These are phyloP conservation scores for Babylonia areolata DNA, from an alignment of 1,140 invertebrate genomes.

Conservation along the genomic window DNA sequence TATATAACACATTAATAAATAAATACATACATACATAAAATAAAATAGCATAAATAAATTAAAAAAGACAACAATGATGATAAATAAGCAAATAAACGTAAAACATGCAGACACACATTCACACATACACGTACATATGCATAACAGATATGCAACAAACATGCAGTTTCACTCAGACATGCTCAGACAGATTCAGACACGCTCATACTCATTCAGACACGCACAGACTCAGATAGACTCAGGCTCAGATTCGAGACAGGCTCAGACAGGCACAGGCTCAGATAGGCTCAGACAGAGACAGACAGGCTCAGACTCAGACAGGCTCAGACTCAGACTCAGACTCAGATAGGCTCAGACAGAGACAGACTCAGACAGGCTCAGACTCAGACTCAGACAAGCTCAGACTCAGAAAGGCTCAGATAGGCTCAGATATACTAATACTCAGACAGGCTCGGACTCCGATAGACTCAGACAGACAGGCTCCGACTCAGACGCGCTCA, in stretches of 20 bases:
- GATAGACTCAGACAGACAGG: too few species aligned
- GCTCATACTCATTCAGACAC: neutral
- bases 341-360: neutral
- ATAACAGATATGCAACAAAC: neutral
- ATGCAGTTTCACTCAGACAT: neutral
- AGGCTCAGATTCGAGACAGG: neutral
- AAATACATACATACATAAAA: neutral
- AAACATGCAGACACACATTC: neutral
- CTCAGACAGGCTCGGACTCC: neutral
- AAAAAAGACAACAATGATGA: too few species aligned
- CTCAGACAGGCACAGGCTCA: neutral
- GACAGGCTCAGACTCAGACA: neutral
- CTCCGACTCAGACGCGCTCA: too few species aligned
- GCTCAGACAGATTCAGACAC: neutral
- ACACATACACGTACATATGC: neutral
- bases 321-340: neutral
- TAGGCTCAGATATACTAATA: neutral
- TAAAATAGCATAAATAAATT: neutral
- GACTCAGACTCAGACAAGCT: neutral
- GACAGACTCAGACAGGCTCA: neutral
- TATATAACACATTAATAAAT: neutral
- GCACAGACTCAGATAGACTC: neutral
- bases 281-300: neutral
- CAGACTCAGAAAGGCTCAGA: neutral
- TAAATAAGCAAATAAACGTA: neutral